Evolutionary conservation across 2,113 vertebrate species (phyloP), one percentile per base, ranked within the genome.

Genomic region (Upupa epops): DNA sequence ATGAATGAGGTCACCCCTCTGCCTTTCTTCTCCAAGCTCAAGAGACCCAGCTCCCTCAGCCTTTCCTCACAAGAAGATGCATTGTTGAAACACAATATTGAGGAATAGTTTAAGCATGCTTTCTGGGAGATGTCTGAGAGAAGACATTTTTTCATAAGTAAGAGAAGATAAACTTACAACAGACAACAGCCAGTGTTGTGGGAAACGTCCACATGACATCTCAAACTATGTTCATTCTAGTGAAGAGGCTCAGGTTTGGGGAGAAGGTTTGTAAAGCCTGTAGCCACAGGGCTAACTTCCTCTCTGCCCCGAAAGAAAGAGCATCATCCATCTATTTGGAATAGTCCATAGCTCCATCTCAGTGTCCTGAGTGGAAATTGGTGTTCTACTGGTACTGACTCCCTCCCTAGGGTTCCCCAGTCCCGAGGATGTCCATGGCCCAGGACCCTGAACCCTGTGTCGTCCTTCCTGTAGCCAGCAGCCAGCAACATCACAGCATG

Each of bases 401-500:
- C 10, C 6, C 16, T 64, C 32, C 20, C 21, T 19, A 29, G 32
- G 1, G 0, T 36, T 61, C 21, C 10, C 8, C 6, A n/a, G 2
- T 14, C 20, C n/a, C n/a, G n/a, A n/a, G n/a, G n/a, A n/a, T 61
- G 13, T 37, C 48, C 36, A 2, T 0, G 4, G n/a, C 29, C 32
- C 14, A 7, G 10, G 28, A 11, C 0, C 1, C 16, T 46, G 45
- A 7, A 17, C 45, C 45, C 16, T 16, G 45, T 46, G 11, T 51
- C 7, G 4, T 10, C 42, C 11, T 25, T 26, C 28, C 34, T 25
- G 0, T 14, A 29, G 45, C 37, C 3, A 0, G 37, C 36, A 58
- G 37, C 2, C 31, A 24, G 13, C 3, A 3, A 21, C 1, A 3
- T 10, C 13, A 2, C n/a, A 36, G 25, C 5, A 16, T 12, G 42